phyloP scores from a whole-genome alignment of 53 echinoderm and acorn worm genomes.

The Patiria pectinifera region DNA sequence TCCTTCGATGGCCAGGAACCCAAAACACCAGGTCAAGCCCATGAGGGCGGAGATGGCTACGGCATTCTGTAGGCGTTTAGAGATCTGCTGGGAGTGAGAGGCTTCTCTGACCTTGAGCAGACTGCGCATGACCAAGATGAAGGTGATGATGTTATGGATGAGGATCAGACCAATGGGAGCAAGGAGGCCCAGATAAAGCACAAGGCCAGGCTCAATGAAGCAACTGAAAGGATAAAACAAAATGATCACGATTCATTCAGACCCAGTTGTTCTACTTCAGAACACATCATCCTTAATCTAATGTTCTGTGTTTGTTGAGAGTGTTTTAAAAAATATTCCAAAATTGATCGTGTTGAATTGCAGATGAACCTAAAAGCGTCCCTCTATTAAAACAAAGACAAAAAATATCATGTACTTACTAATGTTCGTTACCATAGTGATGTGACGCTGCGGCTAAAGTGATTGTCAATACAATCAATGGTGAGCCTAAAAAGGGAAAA shows the following conservation, averaged over 20 bases:
- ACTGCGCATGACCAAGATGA: slow-evolving; percentile 59
- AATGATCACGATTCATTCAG: neutral
- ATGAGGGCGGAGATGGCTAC: too few relatives aligned
- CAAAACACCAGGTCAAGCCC: slow-evolving; percentile 19
- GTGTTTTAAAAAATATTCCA: too few relatives aligned
- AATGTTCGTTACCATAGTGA: slow-evolving; percentile 71
- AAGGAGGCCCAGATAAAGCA: slow-evolving; percentile 57
- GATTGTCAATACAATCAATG: slow-evolving; percentile 72
- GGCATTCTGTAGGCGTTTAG: too few relatives aligned
- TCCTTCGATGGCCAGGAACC: slow-evolving; percentile 67
- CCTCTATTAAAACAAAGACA: too few relatives aligned
- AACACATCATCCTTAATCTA: too few relatives aligned
- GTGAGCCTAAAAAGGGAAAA: slow-evolving; percentile 62
- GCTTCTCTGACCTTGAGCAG: slow-evolving; percentile 32
- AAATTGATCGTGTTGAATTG: too few relatives aligned
- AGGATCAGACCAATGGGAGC: slow-evolving; percentile 35
- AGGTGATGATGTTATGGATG: slow-evolving; percentile 70
- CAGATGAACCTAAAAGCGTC: too few relatives aligned
- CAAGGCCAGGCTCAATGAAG: slow-evolving; percentile 65
- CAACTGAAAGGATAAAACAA: slow-evolving; percentile 61
- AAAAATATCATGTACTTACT: slow-evolving; percentile 6
- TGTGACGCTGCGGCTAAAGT: slow-evolving; percentile 63
- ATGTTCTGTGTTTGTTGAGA: too few relatives aligned
- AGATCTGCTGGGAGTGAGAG: too few relatives aligned
- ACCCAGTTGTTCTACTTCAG: too few relatives aligned